Evolutionary conservation across 2,797 vertebrate species (phyloP).

Genomic region (Fringilla coelebs): DNA sequence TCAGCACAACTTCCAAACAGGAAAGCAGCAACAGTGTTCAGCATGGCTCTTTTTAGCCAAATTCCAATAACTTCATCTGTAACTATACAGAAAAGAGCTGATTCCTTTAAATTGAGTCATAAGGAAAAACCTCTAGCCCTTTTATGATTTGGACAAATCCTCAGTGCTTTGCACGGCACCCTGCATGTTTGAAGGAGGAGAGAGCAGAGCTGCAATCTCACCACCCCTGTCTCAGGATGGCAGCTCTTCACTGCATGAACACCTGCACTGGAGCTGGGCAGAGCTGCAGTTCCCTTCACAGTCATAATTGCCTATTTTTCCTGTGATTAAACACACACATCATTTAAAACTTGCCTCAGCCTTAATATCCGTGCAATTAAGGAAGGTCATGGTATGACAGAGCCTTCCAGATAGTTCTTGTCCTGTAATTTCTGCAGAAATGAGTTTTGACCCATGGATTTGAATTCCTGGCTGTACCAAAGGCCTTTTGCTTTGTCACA

Average conservation of each 20-base stretch:
- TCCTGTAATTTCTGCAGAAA: not conserved
- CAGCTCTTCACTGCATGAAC: not conserved
- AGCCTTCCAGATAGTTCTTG: not conserved
- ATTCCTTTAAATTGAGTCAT: not conserved
- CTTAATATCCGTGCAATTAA: not conserved
- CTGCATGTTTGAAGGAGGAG: not conserved
- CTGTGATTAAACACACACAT: not conserved
- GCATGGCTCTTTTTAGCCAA: not conserved
- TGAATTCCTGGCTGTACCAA: not conserved
- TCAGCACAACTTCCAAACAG: not conserved
- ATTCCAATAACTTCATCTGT: not conserved
- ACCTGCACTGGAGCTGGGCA: not conserved
- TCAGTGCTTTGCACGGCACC: not conserved
- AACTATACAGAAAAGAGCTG: not conserved
- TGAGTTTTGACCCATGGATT: not conserved
- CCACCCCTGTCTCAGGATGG: not conserved
- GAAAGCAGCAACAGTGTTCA: not conserved
- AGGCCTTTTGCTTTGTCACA: not conserved
- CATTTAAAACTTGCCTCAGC: not conserved
- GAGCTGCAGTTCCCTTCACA: not conserved
- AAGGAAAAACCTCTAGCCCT: not conserved
- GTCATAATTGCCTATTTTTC: not conserved
- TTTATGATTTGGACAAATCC: not conserved
- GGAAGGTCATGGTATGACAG: not conserved
- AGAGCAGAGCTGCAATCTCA: not conserved